A percentile compares a stretch with the other conserved stretches of the same genome.
These are phyloP conservation scores for Diaprepes abbreviatus DNA, from an alignment of 2,888 invertebrate genomes.

Conservation along the genomic window DNA sequence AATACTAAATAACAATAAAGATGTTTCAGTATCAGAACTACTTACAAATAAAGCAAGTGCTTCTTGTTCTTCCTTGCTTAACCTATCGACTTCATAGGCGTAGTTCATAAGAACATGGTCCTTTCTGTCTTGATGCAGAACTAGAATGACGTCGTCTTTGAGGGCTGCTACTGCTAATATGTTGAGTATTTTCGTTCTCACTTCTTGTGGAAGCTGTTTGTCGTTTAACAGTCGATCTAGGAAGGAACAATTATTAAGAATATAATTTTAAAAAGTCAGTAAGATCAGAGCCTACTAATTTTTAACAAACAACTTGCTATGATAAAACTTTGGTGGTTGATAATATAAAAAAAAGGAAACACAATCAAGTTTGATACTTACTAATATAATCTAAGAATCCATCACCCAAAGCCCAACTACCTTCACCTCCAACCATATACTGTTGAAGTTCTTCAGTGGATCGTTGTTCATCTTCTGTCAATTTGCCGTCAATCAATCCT, in stretches of 20 bases:
- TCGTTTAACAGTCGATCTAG: constrained; percentile 76
- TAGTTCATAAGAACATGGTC: constrained; percentile 92
- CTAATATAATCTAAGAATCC: constrained; percentile 88
- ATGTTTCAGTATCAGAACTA: constrained; percentile 44
- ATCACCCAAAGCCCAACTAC: constrained; percentile 93
- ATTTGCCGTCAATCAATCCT: constrained; percentile 77
- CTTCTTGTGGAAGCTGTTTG: constrained; percentile 71
- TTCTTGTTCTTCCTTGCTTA: constrained; percentile 81
- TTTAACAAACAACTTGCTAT: too few relatives aligned
- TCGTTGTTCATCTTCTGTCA: constrained; percentile 81
- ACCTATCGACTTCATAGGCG: constrained; percentile 83
- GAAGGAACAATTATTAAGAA: constrained; percentile 1
- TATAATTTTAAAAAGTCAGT: too few relatives aligned
- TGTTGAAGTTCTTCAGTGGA: constrained; percentile 88
- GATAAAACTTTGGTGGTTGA: too few relatives aligned
- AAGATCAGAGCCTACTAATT: too few relatives aligned
- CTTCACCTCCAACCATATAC: constrained; percentile 90
- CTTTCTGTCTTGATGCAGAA: constrained; percentile 90
- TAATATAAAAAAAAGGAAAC: too few relatives aligned
- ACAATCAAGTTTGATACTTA: too few relatives aligned
- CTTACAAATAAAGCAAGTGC: constrained; percentile 86
- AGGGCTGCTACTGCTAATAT: constrained; percentile 83
- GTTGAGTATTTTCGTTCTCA: constrained; percentile 78
- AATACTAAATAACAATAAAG: constrained; percentile 18
- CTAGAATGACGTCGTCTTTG: constrained; percentile 90